Evolutionary conservation across 2,797 vertebrate genomes (phyloP), one percentile per base, ranked within the genome.

Genomic region (Mus minutoides): DNA sequence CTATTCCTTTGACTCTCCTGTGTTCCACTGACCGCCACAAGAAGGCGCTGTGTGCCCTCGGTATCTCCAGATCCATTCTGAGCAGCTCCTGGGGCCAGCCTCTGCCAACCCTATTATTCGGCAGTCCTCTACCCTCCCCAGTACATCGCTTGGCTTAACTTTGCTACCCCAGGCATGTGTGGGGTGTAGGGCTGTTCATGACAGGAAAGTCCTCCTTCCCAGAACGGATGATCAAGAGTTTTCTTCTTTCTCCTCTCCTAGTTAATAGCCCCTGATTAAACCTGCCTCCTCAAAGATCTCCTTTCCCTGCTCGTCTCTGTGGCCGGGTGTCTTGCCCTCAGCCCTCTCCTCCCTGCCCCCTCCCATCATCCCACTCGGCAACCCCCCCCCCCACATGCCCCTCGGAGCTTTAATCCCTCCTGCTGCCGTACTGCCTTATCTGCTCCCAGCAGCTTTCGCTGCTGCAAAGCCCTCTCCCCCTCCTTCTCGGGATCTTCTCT

Each of bases 371-470:
- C 34, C 76, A 0, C 92, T 34, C 34, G 84, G 64, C 84, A 14
- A 94, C 40, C 96, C 46, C 84, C 90, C 54, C 54, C 92, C 37
- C 90, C 80, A 71, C 83, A 54, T 8, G 76, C 91, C 97, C 97
- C 97, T 96, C 85, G 3, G 92, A 94, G 97, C 97, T 96, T 96
- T 98, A 98, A 98, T 98, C 97, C 97, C 97, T 97, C 87, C 97
- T 73, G 97, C 97, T 90, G 94, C 96, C 29, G 29, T 12, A 93
- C 91, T 0, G 96, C 96, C 97, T 98, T 98, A 98, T 98, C 97
- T 97, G 90, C 94, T 98, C 97, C 97, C 96, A 98, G 97, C 97
- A 98, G 97, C 97, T 97, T 98, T 97, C 83, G 0, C 96, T 96
- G 95, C 96, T 93, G 96, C 96, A 97, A 96, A 97, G 94, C 97